Base-by-base conservation (phyloP, 1,140 invertebrate genomes). In the Physella acuta region DNA sequence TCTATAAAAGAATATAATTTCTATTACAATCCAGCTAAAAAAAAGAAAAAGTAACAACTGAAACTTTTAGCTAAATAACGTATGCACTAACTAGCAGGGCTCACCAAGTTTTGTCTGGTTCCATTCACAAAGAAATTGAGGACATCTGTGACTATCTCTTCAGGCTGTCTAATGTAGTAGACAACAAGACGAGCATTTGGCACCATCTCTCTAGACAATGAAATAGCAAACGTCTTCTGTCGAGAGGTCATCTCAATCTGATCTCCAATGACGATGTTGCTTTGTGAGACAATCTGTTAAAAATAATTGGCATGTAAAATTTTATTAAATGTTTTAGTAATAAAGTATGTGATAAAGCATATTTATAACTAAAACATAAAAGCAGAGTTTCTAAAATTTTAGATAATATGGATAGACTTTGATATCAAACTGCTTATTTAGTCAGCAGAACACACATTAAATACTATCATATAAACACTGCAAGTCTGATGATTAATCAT, bases 111-210 rank as follows among this genome's bases (percentile, higher is more conserved):
- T 31, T 77, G 85, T 2, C 93, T 93, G 58, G 97, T 94, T 53
- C 94, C 95, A 85, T 98, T 94, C 2, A 98, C 94, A 3, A 94
- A 92, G 86, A 98, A 95, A 2, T 94, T 97, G 20, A 98, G 86
- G 44, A 93, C 92, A 84, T 99, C 96, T 0, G 92, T 92, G 0
- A 96, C 89, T 2, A 98, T 90, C 2, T 93, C 94, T 76, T 92
- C 90, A 52, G 89, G 76, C 87, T 4, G 90, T 90, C 75, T 72
- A 0, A 96, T 89, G 79, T 94, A 90, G 87, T 95, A 99, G 11
- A 96, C 93, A 17, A 98, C 88, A 17, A 95, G 88, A 0, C 94
- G 95, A 1, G 94, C 91, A 28, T 92, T 91, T 0, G 95, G 95
- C 8, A 95, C 93, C 95, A 98, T 97, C 86, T 97, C 94, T 0